Evolutionary conservation across 2,888 invertebrate genomes (phyloP), one percentile per base, ranked within the genome.

Genomic region (Apeira syringaria): DNA sequence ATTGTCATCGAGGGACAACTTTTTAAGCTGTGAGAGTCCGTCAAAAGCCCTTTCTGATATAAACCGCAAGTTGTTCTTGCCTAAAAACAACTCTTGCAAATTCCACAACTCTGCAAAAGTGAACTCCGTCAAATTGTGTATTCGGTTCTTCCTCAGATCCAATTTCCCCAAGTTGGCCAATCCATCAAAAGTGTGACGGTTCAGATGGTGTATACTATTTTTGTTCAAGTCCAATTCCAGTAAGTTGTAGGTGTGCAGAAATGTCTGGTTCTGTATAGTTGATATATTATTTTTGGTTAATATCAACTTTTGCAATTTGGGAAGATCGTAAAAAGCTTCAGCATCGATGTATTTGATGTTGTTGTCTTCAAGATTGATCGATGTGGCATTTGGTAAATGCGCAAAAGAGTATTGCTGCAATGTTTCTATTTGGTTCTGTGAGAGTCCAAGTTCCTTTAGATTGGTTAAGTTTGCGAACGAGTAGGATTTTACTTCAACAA

Each of bases 241-340:
- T 36, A 98, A 89, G 62, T 94, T 93, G 37, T 92, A 92, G 70
- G 96, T 88, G 56, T 94, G 92, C 58, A 91, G 91, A 66, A 96
- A 97, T 11, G 98, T 95, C 50, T 95, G 95, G 50, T 97, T 96
- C 61, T 96, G 97, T 51, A 98, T 91, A 20, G 93, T 91, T 48
- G 95, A 94, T 56, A 99, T 92, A 70, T 95, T 94, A 83, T 99
- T 99, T 69, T 94, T 94, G 61, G 96, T 96, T 35, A 99, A 91
- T 52, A 93, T 93, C 25, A 99, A 91, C 50, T 94, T 93, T 60
- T 93, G 92, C 52, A 96, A 80, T 39, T 91, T 91, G 0, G 96
- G 95, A 39, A 96, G 74, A 69, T 94, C 93, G 30, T 92, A 91
- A 74, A 97, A 96, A 0, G 94, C 94, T 61, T 93, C 92, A 35